Base-by-base conservation (phyloP, 2,113 vertebrate genomes). In the Myodes glareolus region DNA sequence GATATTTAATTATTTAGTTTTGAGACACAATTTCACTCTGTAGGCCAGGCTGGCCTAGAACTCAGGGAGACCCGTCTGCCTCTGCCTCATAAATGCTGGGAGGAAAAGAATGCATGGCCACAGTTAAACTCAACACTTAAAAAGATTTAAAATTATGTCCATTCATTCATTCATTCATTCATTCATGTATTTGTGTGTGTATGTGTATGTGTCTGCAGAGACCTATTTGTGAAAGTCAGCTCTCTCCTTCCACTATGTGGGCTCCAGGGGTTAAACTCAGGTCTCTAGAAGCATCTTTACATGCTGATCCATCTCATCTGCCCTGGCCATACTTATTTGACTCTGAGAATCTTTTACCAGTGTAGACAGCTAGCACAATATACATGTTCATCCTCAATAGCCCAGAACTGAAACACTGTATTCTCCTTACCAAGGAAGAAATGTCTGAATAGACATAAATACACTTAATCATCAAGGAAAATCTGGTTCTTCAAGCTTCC, bases 401-500 rank as follows among this genome's bases (percentile, higher is more conserved):
- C n/a, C 45, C 80, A 89, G 85, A 92, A 58, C n/a, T 82, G 73
- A 92, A 97, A 96, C 55, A 90, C 91, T 67, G n/a, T 16, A 88
- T 81, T 76, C 92, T 89, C 92, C 39, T 67, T 33, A 36, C 97
- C 96, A 47, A 89, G 97, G 97, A 9, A 17, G 95, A 84, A 86
- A 94, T 96, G 94, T 92, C 95, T 96, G 94, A 98, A 97, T 97
- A 98, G 92, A 93, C 7, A 27, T 88, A 97, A 98, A 97, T 96
- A 97, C n/a, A 95, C 97, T 97, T 97, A 96, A 91, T 93, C 94
- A 58, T 96, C 92, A 96, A 97, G 97, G 97, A 98, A 97, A 96
- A 97, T 92, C 94, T 50, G 68, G 95, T 94, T 96, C 89, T 91
- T 97, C 94, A 87, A 87, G 61, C 94, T 95, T 96, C 91, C 86